These are phyloP conservation scores for Neodiprion pinetum DNA, from an alignment of 1,140 invertebrate genomes.

Conservation along the genomic window DNA sequence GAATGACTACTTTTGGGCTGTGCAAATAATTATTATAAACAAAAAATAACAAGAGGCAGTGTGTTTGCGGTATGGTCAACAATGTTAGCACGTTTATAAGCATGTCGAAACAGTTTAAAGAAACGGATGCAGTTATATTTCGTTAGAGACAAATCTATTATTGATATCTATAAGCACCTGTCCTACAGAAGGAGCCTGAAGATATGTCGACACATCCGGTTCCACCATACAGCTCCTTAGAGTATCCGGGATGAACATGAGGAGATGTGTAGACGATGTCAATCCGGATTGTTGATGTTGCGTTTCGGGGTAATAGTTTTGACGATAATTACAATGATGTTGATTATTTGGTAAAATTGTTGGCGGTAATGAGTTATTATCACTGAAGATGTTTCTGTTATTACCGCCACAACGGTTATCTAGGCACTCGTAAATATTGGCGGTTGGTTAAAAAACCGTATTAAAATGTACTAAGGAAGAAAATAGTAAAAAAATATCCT, in stretches of 20 bases:
- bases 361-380: conserved; percentile 8
- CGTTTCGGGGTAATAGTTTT: background rate
- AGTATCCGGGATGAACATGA: conserved; percentile 82
- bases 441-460: background rate
- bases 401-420: conserved; percentile 7
- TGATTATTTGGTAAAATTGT: conserved; percentile 6
- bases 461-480: background rate
- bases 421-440: conserved; percentile 10
- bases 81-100: too few relatives aligned
- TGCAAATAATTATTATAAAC: too few relatives aligned
- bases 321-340: background rate
- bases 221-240: conserved; percentile 84
- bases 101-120: too few relatives aligned
- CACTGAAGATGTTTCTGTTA: background rate
- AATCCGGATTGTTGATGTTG: conserved; percentile 35
- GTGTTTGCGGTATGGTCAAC: too few relatives aligned
- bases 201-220: conserved; percentile 82
- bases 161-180: conserved; percentile 67
- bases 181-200: conserved; percentile 81
- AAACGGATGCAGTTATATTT: too few relatives aligned
- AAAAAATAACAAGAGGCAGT: too few relatives aligned
- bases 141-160: too few relatives aligned
- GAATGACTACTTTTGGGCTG: too few relatives aligned
- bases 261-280: conserved; percentile 57
- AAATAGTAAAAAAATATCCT: too few relatives aligned